phyloP scores from a whole-genome alignment of 2,113 vertebrate genomes.

The Onychorhynchus coronatus region DNA sequence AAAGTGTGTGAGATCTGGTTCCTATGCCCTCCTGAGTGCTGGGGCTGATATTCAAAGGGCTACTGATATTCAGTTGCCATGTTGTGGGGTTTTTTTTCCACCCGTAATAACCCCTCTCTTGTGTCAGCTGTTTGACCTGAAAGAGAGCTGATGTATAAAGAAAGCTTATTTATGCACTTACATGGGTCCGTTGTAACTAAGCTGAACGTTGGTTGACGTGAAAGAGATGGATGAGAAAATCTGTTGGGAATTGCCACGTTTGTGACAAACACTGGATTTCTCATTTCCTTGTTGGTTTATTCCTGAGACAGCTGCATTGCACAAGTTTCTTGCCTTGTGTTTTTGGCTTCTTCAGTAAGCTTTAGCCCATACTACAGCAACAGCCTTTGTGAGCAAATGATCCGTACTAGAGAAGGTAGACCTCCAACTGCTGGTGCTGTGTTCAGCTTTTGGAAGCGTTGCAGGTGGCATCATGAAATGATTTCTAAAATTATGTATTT shows the following conservation, averaged over 20 bases:
- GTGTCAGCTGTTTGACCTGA: background rate
- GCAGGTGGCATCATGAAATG: background rate
- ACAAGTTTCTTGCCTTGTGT: background rate
- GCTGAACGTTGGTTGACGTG: background rate
- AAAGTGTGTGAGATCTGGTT: background rate
- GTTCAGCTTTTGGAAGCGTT: background rate
- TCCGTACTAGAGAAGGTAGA: background rate
- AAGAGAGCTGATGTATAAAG: background rate
- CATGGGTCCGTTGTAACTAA: background rate
- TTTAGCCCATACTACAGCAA: background rate
- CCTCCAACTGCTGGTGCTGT: background rate
- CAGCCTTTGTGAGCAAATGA: background rate
- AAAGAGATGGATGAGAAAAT: background rate
- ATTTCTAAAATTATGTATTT: background rate
- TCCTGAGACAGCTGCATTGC: background rate
- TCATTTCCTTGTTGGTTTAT: background rate
- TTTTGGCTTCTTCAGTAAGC: background rate
- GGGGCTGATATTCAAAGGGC: background rate
- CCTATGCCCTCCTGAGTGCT: background rate
- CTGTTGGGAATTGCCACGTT: background rate
- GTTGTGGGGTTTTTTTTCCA: accelerated
- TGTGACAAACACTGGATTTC: background rate
- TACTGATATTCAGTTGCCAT: background rate
- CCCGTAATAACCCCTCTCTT: background rate
- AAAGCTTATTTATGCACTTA: background rate